A percentile compares a stretch with the other conserved stretches of the same genome.
Conservation (phyloP, 2,113 vertebrate species). For the Mixornis gularis region DNA sequence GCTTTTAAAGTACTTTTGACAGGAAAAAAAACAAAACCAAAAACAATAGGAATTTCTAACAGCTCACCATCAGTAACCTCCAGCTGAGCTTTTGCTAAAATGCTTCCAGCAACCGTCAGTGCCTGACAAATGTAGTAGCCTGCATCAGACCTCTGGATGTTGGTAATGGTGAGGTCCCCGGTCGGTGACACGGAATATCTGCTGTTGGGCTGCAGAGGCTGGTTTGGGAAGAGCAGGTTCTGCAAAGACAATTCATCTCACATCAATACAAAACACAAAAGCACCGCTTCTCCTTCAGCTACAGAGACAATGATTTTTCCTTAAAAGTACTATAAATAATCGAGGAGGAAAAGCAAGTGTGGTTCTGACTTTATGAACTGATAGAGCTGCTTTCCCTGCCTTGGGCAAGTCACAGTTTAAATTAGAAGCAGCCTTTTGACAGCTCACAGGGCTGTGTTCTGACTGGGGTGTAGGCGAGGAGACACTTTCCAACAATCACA, state of each 20-base stretch:
- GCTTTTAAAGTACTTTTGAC: neutral
- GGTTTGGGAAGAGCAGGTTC: slow-evolving; percentile 97
- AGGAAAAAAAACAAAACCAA: neutral
- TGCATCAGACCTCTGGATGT: slow-evolving; percentile 88
- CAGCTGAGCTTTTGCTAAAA: slow-evolving; percentile 96
- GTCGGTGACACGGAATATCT: slow-evolving; percentile 90
- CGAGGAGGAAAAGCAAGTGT: neutral
- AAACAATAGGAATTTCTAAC: neutral
- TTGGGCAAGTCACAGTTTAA: neutral
- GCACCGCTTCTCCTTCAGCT: neutral
- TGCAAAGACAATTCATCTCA: slow-evolving; percentile 67
- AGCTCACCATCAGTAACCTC: slow-evolving; percentile 97
- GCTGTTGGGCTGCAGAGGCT: slow-evolving; percentile 92
- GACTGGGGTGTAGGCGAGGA: neutral
- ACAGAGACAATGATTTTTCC: neutral
- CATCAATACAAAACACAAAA: slow-evolving; percentile 16
- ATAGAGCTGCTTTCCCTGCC: neutral
- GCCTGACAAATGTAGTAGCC: slow-evolving; percentile 99
- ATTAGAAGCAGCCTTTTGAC: slow-evolving; percentile 1
- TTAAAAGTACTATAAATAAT: slow-evolving; percentile 1
- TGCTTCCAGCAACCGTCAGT: slow-evolving; percentile 95
- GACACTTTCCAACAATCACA: neutral
- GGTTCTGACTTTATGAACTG: slow-evolving; percentile 9
- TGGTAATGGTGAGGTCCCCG: slow-evolving; percentile 91
- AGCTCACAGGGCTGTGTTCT: neutral